Evolutionary conservation across 2,797 vertebrate species (phyloP).

Genomic region (Pyrrhura leucotis): DNA sequence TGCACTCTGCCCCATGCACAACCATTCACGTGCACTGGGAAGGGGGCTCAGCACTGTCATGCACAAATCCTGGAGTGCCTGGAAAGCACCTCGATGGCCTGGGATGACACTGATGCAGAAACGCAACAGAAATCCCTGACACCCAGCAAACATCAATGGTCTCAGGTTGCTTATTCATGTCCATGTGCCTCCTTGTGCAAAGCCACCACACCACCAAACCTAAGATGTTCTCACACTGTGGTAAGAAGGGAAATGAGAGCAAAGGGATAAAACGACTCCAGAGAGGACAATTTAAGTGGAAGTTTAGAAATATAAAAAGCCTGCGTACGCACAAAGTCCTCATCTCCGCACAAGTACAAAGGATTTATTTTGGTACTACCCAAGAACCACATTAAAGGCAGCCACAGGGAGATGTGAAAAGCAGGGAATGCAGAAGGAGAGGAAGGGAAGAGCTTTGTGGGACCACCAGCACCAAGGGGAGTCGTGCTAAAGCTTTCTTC

Average conservation of each 20-base stretch:
- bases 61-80: not conserved
- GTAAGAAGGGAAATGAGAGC: not conserved
- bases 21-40: rapidly evolving
- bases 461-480: slow-evolving; percentile 24
- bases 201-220: not conserved
- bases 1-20: not conserved
- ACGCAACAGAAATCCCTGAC: not conserved
- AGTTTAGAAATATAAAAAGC: not conserved
- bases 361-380: slow-evolving; percentile 19
- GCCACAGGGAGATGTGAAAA: not conserved
- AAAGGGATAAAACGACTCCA: not conserved
- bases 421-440: not conserved
- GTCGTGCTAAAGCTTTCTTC: not conserved
- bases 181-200: not conserved
- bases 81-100: not conserved
- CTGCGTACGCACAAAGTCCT: rapidly evolving
- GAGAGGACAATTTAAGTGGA: not conserved
- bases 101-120: not conserved
- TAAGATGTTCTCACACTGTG: not conserved
- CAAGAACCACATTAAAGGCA: slow-evolving; percentile 3
- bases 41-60: not conserved
- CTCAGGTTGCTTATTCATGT: not conserved
- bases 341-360: not conserved
- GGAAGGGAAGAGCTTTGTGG: not conserved
- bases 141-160: not conserved